Conservation (phyloP, 1,140 invertebrate species). For the Hypsibius dujardini region DNA sequence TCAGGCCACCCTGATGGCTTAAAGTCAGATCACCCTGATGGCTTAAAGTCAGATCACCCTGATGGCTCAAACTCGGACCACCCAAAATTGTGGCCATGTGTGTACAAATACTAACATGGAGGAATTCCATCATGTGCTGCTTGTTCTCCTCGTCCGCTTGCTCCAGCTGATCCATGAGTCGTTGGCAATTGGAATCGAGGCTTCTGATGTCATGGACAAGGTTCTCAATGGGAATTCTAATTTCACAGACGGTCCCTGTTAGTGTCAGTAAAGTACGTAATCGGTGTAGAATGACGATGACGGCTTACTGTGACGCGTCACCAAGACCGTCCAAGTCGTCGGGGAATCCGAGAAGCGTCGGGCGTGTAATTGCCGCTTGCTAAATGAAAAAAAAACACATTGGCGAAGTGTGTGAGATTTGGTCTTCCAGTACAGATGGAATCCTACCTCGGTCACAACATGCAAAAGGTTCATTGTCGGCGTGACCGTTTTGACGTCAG, state of each 20-base stretch:
- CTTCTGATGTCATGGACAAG: slow-evolving; percentile 70
- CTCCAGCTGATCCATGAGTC: slow-evolving; percentile 61
- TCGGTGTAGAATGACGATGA: too few relatives aligned
- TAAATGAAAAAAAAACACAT: slow-evolving; percentile 28
- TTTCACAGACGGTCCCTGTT: slow-evolving; percentile 20
- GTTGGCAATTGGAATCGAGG: slow-evolving; percentile 54
- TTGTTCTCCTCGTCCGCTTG: slow-evolving; percentile 64
- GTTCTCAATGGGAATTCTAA: slow-evolving; percentile 70
- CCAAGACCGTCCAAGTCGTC: slow-evolving; percentile 59
- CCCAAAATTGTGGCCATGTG: too few relatives aligned
- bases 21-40: too few relatives aligned
- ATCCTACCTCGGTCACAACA: slow-evolving; percentile 48
- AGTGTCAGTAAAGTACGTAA: too few relatives aligned
- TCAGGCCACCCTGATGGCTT: too few relatives aligned
- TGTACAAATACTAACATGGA: slow-evolving; percentile 43
- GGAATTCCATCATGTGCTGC: slow-evolving; percentile 66
- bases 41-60: too few relatives aligned
- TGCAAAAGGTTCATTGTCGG: slow-evolving; percentile 91
- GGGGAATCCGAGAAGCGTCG: slow-evolving; percentile 57
- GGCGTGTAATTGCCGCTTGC: slow-evolving; percentile 68
- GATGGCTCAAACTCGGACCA: too few relatives aligned
- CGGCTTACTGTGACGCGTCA: slow-evolving; percentile 63
- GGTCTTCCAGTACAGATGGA: too few relatives aligned
- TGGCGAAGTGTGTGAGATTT: too few relatives aligned
- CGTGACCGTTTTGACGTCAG: slow-evolving; percentile 86